Evolutionary conservation across 1,140 invertebrate genomes (phyloP).

Genomic region (Palaemon carinicauda): DNA sequence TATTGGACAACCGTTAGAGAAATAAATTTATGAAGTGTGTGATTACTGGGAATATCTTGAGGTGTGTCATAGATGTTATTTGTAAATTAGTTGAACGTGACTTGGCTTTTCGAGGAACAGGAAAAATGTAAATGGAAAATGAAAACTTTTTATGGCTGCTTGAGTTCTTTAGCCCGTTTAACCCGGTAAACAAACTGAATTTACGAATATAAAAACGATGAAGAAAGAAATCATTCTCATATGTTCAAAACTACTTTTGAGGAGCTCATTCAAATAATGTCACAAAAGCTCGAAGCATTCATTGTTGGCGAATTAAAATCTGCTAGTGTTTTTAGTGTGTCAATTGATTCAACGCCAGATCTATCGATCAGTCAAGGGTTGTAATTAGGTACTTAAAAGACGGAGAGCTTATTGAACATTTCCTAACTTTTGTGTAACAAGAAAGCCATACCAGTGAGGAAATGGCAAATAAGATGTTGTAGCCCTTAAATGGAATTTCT

Average conservation of each 20-base stretch:
- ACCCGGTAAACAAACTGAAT: too few relatives aligned
- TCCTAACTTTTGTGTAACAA: not conserved
- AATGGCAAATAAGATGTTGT: slow-evolving; percentile 24
- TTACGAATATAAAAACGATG: too few relatives aligned
- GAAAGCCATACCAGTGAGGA: slow-evolving; percentile 16
- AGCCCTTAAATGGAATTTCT: not conserved
- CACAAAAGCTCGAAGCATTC: too few relatives aligned
- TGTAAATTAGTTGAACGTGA: slow-evolving; percentile 54
- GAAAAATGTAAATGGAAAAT: too few relatives aligned
- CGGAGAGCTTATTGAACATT: slow-evolving; percentile 5
- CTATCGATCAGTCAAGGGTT: slow-evolving; percentile 9
- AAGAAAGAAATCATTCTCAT: too few relatives aligned
- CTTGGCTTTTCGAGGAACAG: slow-evolving; percentile 56
- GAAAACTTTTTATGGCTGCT: too few relatives aligned
- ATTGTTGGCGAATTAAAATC: slow-evolving; percentile 24
- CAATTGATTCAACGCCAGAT: slow-evolving; percentile 15
- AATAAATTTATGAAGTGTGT: slow-evolving; percentile 46
- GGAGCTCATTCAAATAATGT: too few relatives aligned
- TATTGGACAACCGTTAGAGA: too few relatives aligned
- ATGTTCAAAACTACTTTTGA: too few relatives aligned
- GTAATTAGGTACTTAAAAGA: slow-evolving; percentile 17
- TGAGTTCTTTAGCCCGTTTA: too few relatives aligned
- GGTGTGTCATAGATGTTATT: slow-evolving; percentile 57
- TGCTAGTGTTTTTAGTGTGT: slow-evolving; percentile 15
- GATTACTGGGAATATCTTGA: slow-evolving; percentile 21